phyloP scores from a whole-genome alignment of 2,797 vertebrate genomes.

The Silurus lanzhouensis region DNA sequence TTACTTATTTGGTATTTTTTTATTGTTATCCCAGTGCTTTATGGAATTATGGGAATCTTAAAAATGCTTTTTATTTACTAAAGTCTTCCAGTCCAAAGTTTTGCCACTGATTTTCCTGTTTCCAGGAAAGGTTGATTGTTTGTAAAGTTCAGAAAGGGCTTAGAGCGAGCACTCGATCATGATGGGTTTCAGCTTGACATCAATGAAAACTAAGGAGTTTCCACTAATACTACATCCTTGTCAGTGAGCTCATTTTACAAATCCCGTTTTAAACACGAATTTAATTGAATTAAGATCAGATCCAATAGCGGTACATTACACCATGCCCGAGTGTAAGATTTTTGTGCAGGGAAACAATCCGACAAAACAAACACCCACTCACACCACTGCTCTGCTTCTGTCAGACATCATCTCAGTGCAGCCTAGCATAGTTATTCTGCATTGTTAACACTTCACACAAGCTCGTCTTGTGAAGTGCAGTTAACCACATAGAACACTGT shows the following conservation, averaged over 20 bases:
- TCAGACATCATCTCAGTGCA: constrained; percentile 46
- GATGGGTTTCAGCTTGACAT: not conserved
- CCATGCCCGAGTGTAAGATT: constrained; percentile 46
- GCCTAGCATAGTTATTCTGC: constrained; percentile 43
- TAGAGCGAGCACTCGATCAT: not conserved
- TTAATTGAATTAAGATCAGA: constrained; percentile 38
- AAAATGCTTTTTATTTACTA: not conserved
- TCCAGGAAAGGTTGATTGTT: not conserved
- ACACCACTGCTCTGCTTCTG: constrained; percentile 42
- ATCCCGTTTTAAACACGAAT: constrained; percentile 34
- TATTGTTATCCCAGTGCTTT: not conserved
- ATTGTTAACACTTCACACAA: constrained; percentile 41
- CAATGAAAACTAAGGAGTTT: not conserved
- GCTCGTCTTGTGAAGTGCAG: constrained; percentile 35
- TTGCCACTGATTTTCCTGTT: not conserved
- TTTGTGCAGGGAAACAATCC: constrained; percentile 49
- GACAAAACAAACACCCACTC: constrained; percentile 53
- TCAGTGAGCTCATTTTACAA: constrained; percentile 2
- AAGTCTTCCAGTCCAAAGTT: too few species aligned
- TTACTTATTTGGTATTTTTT: not conserved
- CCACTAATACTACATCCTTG: not conserved
- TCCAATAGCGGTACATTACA: constrained; percentile 49
- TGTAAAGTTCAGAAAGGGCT: not conserved
- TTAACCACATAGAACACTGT: constrained; percentile 15
- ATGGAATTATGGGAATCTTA: not conserved